phyloP scores from a whole-genome alignment of 2,113 vertebrate species.

The Hypocryptadius cinnamomeus region DNA sequence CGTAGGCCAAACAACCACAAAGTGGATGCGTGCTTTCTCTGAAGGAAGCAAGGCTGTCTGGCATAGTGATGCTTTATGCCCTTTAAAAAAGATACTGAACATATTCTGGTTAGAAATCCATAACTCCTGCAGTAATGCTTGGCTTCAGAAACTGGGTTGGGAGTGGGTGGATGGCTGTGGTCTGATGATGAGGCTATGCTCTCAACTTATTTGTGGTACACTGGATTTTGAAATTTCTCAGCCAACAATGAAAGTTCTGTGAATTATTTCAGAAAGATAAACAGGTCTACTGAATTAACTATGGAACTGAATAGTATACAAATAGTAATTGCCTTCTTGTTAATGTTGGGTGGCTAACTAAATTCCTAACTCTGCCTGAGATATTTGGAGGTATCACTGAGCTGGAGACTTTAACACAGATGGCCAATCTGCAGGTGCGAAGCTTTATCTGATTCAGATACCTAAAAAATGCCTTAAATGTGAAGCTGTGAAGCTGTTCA shows the following conservation, averaged over 20 bases:
- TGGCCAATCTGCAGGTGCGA: not conserved
- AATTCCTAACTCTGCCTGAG: not conserved
- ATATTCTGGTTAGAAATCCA: not conserved
- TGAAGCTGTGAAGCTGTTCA: not conserved
- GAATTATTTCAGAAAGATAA: not conserved
- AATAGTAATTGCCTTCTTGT: not conserved
- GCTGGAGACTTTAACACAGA: not conserved
- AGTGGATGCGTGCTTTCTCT: not conserved
- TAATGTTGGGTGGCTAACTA: not conserved
- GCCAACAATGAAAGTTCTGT: not conserved
- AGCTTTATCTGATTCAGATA: not conserved
- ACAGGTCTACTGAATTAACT: not conserved
- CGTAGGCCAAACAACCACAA: not conserved
- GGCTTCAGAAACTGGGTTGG: not conserved
- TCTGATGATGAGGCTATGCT: not conserved
- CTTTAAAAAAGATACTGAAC: not conserved
- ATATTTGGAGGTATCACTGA: not conserved
- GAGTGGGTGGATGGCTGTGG: not conserved
- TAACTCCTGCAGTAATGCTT: not conserved
- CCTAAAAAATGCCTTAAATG: not conserved
- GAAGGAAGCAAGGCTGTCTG: not conserved
- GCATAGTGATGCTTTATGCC: not conserved
- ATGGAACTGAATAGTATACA: not conserved
- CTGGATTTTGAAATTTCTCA: not conserved
- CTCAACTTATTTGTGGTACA: rapidly evolving